Base-by-base conservation (phyloP, 2,113 vertebrate genomes). In the Petromus typicus region DNA sequence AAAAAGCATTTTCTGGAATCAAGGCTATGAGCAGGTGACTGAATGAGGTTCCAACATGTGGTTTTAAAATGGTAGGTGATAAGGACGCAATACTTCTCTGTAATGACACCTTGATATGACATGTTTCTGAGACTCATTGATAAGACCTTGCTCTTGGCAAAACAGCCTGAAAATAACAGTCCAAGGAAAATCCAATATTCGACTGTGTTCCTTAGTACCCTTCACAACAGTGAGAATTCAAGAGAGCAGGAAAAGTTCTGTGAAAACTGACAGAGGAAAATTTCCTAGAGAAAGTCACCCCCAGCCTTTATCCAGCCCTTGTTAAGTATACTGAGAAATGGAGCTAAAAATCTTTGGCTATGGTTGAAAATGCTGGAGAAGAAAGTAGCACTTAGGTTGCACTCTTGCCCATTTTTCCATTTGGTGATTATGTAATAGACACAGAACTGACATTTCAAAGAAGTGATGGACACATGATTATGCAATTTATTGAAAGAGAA, bases 341-440 rank as follows among this genome's bases (percentile, higher is more conserved):
- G 27, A 16, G 54, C 48, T 67, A 86, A 66, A 61, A 80, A 51
- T 80, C 32, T 82, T 64, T 63, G 61, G 43, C 27, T 78, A 30
- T 48, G 10, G 48, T 30, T 92, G 61, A 89, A 86, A 89, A 59
- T 86, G n/a, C 34, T 66, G 57, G 69, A 14, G 30, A 78, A 87
- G n/a, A 85, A 91, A 88, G 40, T 43, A 71, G 30, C 57, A 48
- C 43, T 57, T 75, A 81, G 59, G 7, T 37, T 59, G 57, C 48
- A 81, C 84, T 79, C 79, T 91, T 95, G 63, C 17, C 57, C 61
- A 80, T 86, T 79, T 92, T 22, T 90, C 40, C 30, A 85, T 91
- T 87, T 94, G 18, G 66, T 51, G 27, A 4, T 89, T 67, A 86
- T 11, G 23, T 45, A 85, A 82, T 48, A 94, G 73, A 82, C 0